Conservation (phyloP, 2,113 vertebrate genomes). For the Dinomys branickii region DNA sequence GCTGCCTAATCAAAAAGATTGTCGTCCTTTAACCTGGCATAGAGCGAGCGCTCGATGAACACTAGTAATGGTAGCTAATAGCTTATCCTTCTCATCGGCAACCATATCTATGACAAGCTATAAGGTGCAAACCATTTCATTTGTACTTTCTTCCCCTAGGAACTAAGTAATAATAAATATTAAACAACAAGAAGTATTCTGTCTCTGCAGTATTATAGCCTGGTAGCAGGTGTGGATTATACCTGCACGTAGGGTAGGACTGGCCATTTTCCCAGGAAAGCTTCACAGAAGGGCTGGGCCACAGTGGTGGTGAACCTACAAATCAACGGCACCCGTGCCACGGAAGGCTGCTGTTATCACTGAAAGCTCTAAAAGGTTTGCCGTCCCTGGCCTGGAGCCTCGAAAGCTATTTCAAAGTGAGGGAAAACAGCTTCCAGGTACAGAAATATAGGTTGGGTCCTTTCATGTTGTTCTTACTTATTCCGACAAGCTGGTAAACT, state of each 20-base stretch:
- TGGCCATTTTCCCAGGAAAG: neutral
- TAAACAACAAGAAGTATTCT: neutral
- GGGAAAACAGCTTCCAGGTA: neutral
- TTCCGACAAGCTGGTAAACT: neutral
- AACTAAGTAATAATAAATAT: neutral
- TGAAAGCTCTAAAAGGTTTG: neutral
- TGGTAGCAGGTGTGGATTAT: neutral
- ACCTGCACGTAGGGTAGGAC: neutral
- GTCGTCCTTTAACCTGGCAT: neutral
- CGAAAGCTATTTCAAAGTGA: neutral
- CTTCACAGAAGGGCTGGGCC: neutral
- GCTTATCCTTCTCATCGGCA: neutral
- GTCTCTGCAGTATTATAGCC: neutral
- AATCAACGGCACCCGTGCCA: neutral
- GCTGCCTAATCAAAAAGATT: neutral
- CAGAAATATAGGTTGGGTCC: neutral
- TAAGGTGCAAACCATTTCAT: neutral
- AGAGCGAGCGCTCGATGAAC: neutral
- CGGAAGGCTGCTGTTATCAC: neutral
- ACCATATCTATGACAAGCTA: neutral
- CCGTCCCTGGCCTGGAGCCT: neutral
- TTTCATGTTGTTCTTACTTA: neutral
- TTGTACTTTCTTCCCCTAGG: neutral
- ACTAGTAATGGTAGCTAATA: neutral
- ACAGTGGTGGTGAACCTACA: neutral